Evolutionary conservation across 2,113 vertebrate species (phyloP).

Genomic region (Cyrtonyx montezumae): DNA sequence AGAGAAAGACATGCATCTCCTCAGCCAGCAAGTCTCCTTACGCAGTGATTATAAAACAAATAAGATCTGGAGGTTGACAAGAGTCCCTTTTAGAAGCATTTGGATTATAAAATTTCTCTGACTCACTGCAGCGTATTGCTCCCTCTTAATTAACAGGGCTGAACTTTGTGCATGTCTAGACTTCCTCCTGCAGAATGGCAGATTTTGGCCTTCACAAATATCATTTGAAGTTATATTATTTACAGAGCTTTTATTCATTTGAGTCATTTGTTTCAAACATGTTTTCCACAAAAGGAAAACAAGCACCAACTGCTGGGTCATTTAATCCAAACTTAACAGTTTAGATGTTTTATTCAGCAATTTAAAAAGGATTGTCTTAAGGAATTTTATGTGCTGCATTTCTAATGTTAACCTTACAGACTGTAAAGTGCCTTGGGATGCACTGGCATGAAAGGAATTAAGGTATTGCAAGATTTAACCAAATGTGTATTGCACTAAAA

Average conservation of each 20-base stretch:
- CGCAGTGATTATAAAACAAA: slow-evolving; percentile 49
- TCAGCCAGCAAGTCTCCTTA: slow-evolving; percentile 31
- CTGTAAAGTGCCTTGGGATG: slow-evolving; percentile 68
- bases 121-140: slow-evolving; percentile 61
- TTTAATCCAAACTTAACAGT: slow-evolving; percentile 72
- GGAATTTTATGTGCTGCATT: slow-evolving; percentile 62
- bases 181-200: slow-evolving; percentile 62
- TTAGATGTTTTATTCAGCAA: slow-evolving; percentile 70
- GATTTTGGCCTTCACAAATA: slow-evolving; percentile 62
- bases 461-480: slow-evolving; percentile 60
- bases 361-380: slow-evolving; percentile 63
- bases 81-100: slow-evolving; percentile 66
- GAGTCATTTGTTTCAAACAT: slow-evolving; percentile 67
- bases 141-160: slow-evolving; percentile 68
- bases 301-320: slow-evolving; percentile 65
- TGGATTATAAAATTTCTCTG: slow-evolving; percentile 68
- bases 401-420: slow-evolving; percentile 69
- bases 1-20: background rate
- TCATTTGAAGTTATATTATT: slow-evolving; percentile 69
- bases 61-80: slow-evolving; percentile 67
- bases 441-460: slow-evolving; percentile 59
- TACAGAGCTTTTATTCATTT: slow-evolving; percentile 67
- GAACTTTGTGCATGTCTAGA: slow-evolving; percentile 73
- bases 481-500: slow-evolving; percentile 55
- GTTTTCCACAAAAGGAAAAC: slow-evolving; percentile 63